These are phyloP conservation scores for Drosophila prolongata DNA, from an alignment of 2,888 invertebrate genomes.

Conservation along the genomic window DNA sequence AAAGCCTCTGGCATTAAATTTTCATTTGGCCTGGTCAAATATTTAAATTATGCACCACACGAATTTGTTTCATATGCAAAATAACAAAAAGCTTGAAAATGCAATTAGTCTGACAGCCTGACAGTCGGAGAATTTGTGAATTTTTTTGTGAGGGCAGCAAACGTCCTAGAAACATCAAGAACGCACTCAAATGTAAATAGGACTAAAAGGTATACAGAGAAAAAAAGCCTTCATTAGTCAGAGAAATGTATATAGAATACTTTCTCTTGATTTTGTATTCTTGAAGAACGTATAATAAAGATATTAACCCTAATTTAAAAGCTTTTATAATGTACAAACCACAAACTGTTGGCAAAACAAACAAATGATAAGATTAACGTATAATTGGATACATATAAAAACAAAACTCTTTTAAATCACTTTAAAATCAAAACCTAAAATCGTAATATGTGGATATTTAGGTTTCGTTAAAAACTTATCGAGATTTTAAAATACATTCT, in stretches of 20 bases:
- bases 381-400: too few relatives aligned
- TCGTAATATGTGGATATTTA: too few relatives aligned
- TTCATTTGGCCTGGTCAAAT: conserved; percentile 28
- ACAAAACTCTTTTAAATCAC: too few relatives aligned
- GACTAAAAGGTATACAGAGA: conserved; percentile 46
- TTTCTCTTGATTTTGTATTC: too few relatives aligned
- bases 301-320: too few relatives aligned
- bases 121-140: conserved; percentile 18
- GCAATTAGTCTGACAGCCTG: conserved; percentile 36
- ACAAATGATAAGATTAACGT: too few relatives aligned
- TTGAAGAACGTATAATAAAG: too few relatives aligned
- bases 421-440: background rate
- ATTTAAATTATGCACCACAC: conserved; percentile 42
- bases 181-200: conserved; percentile 59
- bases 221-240: background rate
- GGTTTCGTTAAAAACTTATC: too few relatives aligned
- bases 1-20: conserved; percentile 29
- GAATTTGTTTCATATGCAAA: conserved; percentile 37
- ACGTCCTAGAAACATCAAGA: conserved; percentile 16
- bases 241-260: too few relatives aligned
- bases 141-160: conserved; percentile 6
- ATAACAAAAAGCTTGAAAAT: conserved; percentile 30
- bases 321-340: too few relatives aligned
- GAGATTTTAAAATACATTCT: background rate
- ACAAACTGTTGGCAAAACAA: too few relatives aligned